These are phyloP conservation scores for Apotomis turbidana DNA, from an alignment of 2,888 invertebrate genomes.

Conservation along the genomic window DNA sequence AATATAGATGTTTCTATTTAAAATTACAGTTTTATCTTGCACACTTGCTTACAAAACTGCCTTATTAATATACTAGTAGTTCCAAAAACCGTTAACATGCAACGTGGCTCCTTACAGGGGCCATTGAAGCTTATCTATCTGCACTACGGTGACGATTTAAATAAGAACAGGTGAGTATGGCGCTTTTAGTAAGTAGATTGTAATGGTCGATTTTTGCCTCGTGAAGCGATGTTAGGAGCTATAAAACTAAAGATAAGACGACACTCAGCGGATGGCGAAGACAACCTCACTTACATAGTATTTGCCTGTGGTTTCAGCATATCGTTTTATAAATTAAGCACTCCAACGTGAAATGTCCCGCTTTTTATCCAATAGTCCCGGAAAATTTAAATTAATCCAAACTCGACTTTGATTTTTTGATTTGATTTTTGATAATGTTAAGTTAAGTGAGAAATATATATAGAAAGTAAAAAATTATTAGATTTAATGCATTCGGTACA, in stretches of 20 bases:
- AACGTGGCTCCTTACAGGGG: not conserved
- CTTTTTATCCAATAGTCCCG: not conserved
- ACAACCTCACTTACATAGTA: conserved; percentile 35
- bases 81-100: not conserved
- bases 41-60: not conserved
- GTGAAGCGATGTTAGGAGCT: conserved; percentile 63
- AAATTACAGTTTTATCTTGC: not conserved
- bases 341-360: not conserved
- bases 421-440: no score
- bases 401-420: no score
- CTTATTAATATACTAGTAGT: not conserved
- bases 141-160: conserved; percentile 22
- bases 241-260: conserved; percentile 68
- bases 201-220: conserved; percentile 60
- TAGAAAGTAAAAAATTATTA: no score
- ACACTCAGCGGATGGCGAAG: conserved; percentile 49
- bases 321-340: not conserved
- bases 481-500: no score
- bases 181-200: conserved; percentile 62
- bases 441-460: no score
- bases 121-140: conserved; percentile 3
- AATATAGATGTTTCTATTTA: not conserved
- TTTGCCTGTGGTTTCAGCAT: conserved; percentile 4
- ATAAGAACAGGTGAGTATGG: conserved; percentile 50
- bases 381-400: no score